phyloP scores from a whole-genome alignment of 1,140 invertebrate genomes.

The Oncopeltus fasciatus region DNA sequence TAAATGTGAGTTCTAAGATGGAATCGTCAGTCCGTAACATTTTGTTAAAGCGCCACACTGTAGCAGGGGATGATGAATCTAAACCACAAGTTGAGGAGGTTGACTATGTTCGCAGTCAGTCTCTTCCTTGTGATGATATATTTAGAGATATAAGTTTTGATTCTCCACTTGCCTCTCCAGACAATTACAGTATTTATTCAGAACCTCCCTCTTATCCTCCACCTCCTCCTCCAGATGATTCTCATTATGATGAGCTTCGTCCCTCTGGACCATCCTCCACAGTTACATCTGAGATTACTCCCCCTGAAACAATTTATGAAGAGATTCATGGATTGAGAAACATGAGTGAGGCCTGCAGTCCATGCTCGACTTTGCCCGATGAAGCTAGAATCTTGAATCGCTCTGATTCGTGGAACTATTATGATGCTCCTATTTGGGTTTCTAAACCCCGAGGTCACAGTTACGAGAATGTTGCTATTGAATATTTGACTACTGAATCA shows the following conservation, averaged over 20 bases:
- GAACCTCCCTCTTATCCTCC: slow-evolving; percentile 39
- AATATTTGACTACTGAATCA: slow-evolving; percentile 7
- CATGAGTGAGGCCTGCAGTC: not conserved
- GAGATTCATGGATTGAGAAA: slow-evolving; percentile 16
- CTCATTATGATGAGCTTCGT: slow-evolving; percentile 37
- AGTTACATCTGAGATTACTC: slow-evolving; percentile 12
- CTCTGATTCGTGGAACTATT: slow-evolving; percentile 38
- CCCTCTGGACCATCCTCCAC: slow-evolving; percentile 32
- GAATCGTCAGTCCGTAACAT: slow-evolving; percentile 24
- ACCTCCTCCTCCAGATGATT: slow-evolving; percentile 40
- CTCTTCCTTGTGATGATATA: slow-evolving; percentile 32
- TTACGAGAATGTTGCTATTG: slow-evolving; percentile 23
- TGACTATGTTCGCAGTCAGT: slow-evolving; percentile 28
- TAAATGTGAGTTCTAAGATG: slow-evolving; percentile 23
- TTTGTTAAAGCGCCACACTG: slow-evolving; percentile 20
- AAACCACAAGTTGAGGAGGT: slow-evolving; percentile 8
- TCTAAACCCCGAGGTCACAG: slow-evolving; percentile 23
- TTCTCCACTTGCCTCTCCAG: slow-evolving; percentile 32
- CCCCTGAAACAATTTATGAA: slow-evolving; percentile 14
- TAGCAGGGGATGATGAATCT: not conserved
- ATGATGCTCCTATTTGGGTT: slow-evolving; percentile 28
- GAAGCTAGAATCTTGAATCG: not conserved
- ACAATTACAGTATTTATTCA: not conserved
- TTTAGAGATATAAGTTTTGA: slow-evolving; percentile 34
- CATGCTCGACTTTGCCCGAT: not conserved